Conservation (phyloP, 1,140 invertebrate species). For the Saxidomus purpurata region DNA sequence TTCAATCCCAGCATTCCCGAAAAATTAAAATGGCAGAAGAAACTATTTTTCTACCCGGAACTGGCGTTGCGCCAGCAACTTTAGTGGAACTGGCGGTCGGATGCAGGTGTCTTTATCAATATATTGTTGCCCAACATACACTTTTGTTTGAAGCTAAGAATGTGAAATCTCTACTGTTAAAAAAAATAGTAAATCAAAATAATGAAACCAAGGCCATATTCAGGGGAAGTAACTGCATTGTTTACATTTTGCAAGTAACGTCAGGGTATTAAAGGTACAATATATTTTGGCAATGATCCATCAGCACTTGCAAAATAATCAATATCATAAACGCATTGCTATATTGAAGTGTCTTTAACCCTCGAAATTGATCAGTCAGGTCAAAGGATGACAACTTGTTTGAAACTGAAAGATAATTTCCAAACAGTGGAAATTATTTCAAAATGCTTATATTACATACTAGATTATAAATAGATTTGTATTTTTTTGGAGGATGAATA, state of each 20-base stretch:
- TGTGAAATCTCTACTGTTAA: neutral
- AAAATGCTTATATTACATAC: too few species aligned
- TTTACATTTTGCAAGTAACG: neutral
- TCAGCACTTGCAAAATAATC: neutral
- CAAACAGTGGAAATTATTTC: too few species aligned
- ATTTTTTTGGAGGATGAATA: too few species aligned
- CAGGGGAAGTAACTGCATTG: conserved; percentile 13
- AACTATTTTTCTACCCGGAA: conserved; percentile 80
- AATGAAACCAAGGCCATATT: neutral
- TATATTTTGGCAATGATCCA: neutral
- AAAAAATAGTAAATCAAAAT: neutral
- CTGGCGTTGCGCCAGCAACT: conserved; percentile 79
- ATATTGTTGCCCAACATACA: neutral
- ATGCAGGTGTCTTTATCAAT: conserved; percentile 74
- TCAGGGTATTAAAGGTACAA: too few species aligned
- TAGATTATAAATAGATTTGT: too few species aligned
- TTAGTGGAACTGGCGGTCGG: conserved; percentile 82
- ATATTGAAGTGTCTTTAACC: neutral
- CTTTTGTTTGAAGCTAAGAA: neutral
- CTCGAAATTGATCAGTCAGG: too few species aligned
- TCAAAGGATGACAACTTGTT: too few species aligned
- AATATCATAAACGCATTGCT: neutral
- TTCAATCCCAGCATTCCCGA: conserved; percentile 52
- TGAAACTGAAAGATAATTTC: too few species aligned
- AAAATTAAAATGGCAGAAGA: conserved; percentile 71